Percentiles rank a stretch among this genome's conserved stretches.
Conservation (phyloP, 2,888 invertebrate species). For the Cepaea hortensis region DNA sequence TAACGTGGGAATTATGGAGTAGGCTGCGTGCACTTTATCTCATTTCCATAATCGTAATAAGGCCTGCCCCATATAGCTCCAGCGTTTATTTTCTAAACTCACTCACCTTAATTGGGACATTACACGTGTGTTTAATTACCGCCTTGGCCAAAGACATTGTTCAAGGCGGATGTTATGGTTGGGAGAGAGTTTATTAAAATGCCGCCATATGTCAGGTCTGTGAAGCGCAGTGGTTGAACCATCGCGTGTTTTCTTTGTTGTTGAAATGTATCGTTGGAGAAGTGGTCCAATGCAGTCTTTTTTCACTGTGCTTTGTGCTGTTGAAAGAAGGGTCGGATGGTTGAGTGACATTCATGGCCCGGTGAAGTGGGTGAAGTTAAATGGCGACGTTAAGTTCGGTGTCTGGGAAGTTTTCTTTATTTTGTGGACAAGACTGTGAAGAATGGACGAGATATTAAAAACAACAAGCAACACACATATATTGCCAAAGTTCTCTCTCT, state of each 20-base stretch:
- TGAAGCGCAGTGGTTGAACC: background rate
- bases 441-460: background rate
- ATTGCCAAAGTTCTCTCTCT: background rate
- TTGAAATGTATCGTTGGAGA: background rate
- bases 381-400: too few species aligned
- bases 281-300: background rate
- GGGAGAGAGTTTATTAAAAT: slow-evolving; percentile 14
- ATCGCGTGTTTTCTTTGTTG: background rate
- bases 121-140: slow-evolving; percentile 26
- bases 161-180: background rate
- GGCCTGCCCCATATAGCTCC: background rate
- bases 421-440: too few species aligned
- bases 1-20: slow-evolving; percentile 12
- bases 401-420: too few species aligned
- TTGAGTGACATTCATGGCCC: background rate
- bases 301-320: background rate
- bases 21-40: slow-evolving; percentile 2
- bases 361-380: background rate
- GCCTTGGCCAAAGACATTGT: background rate
- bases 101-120: slow-evolving; percentile 25
- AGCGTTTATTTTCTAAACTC: slow-evolving; percentile 5
- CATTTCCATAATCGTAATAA: slow-evolving; percentile 15
- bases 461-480: too few species aligned
- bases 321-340: background rate
- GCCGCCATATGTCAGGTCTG: slow-evolving; percentile 9